Percentiles rank a stretch among this genome's conserved stretches.
Conservation (phyloP, 2,113 vertebrate species). For the Psammodynastes pulverulentus region DNA sequence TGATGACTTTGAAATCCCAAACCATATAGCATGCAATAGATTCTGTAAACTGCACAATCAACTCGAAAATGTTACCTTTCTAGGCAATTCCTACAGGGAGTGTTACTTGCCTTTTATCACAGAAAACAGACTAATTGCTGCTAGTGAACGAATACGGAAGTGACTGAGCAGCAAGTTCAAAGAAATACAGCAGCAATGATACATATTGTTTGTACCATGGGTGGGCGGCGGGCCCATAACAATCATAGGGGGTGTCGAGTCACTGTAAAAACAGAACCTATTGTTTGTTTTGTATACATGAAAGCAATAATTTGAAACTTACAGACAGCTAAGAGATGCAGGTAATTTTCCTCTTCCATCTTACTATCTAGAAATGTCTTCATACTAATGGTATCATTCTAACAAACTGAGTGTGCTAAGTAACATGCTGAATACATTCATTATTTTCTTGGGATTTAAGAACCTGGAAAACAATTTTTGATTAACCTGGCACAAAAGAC, state of each 20-base stretch:
- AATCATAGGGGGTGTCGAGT: background rate
- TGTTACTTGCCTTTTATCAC: slow-evolving; percentile 25
- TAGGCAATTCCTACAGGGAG: slow-evolving; percentile 8
- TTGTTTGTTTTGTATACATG: slow-evolving; percentile 35
- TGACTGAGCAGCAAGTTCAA: slow-evolving; percentile 54
- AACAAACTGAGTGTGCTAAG: slow-evolving; percentile 42
- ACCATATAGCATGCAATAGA: background rate
- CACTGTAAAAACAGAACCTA: slow-evolving; percentile 1
- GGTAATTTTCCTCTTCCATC: slow-evolving; percentile 44
- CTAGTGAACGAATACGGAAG: slow-evolving; percentile 44
- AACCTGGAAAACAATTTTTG: slow-evolving; percentile 26
- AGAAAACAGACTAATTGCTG: slow-evolving; percentile 60
- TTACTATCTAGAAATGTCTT: slow-evolving; percentile 29
- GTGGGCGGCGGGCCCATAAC: slow-evolving; percentile 12
- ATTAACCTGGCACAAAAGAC: background rate
- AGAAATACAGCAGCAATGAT: slow-evolving; percentile 36
- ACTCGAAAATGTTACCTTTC: background rate
- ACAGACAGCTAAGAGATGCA: slow-evolving; percentile 28
- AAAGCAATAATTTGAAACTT: slow-evolving; percentile 10
- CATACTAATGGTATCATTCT: slow-evolving; percentile 39
- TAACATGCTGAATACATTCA: slow-evolving; percentile 37
- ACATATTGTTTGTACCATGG: slow-evolving; percentile 20
- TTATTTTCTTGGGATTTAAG: slow-evolving; percentile 34
- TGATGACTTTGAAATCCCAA: background rate
- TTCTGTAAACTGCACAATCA: background rate